These are phyloP conservation scores for Lagorchestes hirsutus DNA, from an alignment of 2,797 vertebrate species.

Conservation along the genomic window DNA sequence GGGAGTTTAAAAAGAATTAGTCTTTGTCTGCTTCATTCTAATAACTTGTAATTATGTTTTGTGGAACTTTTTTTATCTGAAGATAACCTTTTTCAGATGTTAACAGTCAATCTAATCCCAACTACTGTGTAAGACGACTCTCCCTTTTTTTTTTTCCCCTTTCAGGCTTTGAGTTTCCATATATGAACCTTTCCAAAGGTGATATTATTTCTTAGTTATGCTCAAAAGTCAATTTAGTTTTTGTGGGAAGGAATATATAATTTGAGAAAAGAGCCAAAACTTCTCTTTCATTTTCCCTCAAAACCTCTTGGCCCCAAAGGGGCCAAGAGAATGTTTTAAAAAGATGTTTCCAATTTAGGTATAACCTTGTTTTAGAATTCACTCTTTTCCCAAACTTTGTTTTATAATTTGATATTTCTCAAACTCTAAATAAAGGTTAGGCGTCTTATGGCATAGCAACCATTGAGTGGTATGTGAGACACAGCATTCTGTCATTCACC, in stretches of 20 bases:
- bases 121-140: neutral
- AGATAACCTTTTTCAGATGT: conserved; percentile 53
- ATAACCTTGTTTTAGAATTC: neutral
- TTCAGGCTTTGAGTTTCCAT: conserved; percentile 48
- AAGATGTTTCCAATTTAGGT: conserved; percentile 42
- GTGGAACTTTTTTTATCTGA: conserved; percentile 63
- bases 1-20: conserved; percentile 80
- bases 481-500: neutral
- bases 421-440: neutral
- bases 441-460: conserved; percentile 17
- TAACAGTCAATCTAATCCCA: conserved; percentile 55
- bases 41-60: conserved; percentile 70
- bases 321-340: neutral
- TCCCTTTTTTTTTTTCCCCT: neutral
- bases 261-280: conserved; percentile 37
- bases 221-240: neutral
- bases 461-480: conserved; percentile 29
- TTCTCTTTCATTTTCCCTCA: neutral
- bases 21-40: conserved; percentile 82
- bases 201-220: conserved; percentile 38
- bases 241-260: neutral
- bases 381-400: neutral
- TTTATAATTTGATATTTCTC: neutral
- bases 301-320: neutral
- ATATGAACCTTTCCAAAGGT: neutral